phyloP scores from a whole-genome alignment of 2,888 invertebrate genomes.

The Euphydryas editha region DNA sequence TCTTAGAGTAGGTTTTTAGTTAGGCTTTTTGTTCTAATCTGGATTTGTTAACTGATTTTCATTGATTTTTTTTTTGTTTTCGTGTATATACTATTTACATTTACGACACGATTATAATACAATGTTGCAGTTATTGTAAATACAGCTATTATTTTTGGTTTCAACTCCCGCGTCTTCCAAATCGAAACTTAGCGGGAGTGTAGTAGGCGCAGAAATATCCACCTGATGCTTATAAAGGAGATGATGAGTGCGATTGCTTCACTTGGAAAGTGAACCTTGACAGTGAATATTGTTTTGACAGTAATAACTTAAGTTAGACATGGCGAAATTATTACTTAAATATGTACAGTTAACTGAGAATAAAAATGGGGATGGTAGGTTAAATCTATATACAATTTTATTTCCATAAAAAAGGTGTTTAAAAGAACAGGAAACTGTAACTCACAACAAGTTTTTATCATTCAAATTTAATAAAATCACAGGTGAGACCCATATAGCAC shows the following conservation, averaged over 20 bases:
- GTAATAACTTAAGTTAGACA: neutral
- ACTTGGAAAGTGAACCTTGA: slow-evolving; percentile 33
- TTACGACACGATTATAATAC: neutral
- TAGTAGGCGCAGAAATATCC: slow-evolving; percentile 48
- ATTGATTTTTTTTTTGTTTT: neutral
- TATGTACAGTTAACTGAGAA: neutral
- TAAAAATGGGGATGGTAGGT: neutral
- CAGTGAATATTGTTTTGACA: slow-evolving; percentile 7
- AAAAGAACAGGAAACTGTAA: neutral
- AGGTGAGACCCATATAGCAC: slow-evolving; percentile 39
- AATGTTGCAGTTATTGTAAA: slow-evolving; percentile 19
- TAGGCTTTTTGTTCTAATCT: too few species aligned
- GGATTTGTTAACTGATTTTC: too few species aligned
- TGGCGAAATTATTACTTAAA: neutral
- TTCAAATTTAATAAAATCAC: slow-evolving; percentile 15
- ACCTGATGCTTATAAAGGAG: slow-evolving; percentile 49
- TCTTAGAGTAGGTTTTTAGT: too few species aligned
- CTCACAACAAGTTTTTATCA: neutral
- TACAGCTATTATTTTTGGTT: slow-evolving; percentile 41
- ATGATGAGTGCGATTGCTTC: slow-evolving; percentile 26
- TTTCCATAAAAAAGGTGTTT: neutral
- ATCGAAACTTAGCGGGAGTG: slow-evolving; percentile 56
- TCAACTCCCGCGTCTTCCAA: slow-evolving; percentile 51
- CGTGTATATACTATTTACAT: too few species aligned
- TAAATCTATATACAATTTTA: neutral